Evolutionary conservation across 2,888 invertebrate species (phyloP).

Genomic region (Sicus ferrugineus): DNA sequence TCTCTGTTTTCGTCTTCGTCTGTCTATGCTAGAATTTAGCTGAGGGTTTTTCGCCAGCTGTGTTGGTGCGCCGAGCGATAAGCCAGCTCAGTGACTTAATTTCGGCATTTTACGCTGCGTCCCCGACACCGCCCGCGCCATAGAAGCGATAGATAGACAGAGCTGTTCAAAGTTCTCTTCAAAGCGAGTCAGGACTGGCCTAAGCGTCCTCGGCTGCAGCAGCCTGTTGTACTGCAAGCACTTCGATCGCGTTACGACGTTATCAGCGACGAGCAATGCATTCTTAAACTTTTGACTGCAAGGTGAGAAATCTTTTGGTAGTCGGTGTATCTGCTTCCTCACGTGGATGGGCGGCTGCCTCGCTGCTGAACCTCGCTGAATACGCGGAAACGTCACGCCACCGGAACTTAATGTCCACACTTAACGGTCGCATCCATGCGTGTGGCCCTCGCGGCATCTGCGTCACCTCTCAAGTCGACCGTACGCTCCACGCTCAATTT

Average conservation of each 20-base stretch:
- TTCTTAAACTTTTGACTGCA: constrained; percentile 16
- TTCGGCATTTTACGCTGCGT: constrained; percentile 25
- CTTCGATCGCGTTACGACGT: neutral
- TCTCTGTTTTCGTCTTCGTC: constrained; percentile 18
- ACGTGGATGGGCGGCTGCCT: neutral
- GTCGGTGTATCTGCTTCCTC: neutral
- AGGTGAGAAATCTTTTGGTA: constrained; percentile 14
- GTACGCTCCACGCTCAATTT: neutral
- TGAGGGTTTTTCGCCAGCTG: neutral
- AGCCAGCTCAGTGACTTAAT: constrained; percentile 9
- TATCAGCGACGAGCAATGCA: constrained; percentile 12
- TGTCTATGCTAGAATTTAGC: neutral
- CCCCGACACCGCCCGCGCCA: constrained; percentile 33
- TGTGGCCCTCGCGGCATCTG: neutral
- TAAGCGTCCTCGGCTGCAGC: neutral
- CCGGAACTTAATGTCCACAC: neutral
- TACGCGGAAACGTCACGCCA: neutral
- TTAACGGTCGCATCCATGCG: constrained; percentile 12
- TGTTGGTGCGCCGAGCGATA: neutral
- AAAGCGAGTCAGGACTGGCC: constrained; percentile 10
- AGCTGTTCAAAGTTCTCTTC: constrained; percentile 26
- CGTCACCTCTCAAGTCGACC: constrained; percentile 13
- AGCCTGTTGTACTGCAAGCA: neutral
- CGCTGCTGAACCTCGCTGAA: neutral
- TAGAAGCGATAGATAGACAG: neutral